Base-by-base conservation (phyloP, 1,140 invertebrate genomes). In the Pteromalus puparum region DNA sequence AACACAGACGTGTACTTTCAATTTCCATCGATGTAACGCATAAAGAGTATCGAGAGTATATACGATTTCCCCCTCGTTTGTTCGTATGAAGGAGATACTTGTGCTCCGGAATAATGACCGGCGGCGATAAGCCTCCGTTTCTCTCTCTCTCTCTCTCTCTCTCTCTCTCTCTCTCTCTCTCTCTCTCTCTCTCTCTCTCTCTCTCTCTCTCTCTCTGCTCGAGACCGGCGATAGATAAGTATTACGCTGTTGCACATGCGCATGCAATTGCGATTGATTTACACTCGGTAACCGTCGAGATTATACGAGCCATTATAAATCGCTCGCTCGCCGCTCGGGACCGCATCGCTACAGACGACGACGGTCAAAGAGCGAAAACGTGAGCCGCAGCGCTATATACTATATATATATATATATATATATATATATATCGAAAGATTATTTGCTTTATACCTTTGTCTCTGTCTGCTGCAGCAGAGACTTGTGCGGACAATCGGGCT, bases 191-290 rank as follows among this genome's bases (percentile, higher is more conserved):
- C 24, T 81, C 68, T 38, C 30, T 81, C 24, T 81, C 68, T 38
- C 30, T 73, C 30, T 18, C 67, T 26, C 12, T 28, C 9, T 34
- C 18, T 75, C 0, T 21, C 38, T 0, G 28, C n/a, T 67, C 21
- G 1, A 15, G 28, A 28, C 42, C 42, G 70, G 80, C 38, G 12
- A 42, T n/a, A 74, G 28, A 38, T 34, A n/a, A n/a, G n/a, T n/a
- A 74, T 74, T 67, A 46, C 18, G 73, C 26, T n/a, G 30, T 46
- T 72, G 74, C 10, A 70, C 48, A 38, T 26, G 42, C 26, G 70
- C 68, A 18, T n/a, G 78, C 70, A 82, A 77, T 78, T 82, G 73
- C 74, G 74, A 82, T 82, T 85, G 73, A 85, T 85, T 81, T 76
- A 85, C 73, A 61, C 84, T 38, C 46, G 70, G 78, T 81, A 80